Evolutionary conservation across 2,113 vertebrate species (phyloP).

Genomic region (Shinisaurus crocodilurus): DNA sequence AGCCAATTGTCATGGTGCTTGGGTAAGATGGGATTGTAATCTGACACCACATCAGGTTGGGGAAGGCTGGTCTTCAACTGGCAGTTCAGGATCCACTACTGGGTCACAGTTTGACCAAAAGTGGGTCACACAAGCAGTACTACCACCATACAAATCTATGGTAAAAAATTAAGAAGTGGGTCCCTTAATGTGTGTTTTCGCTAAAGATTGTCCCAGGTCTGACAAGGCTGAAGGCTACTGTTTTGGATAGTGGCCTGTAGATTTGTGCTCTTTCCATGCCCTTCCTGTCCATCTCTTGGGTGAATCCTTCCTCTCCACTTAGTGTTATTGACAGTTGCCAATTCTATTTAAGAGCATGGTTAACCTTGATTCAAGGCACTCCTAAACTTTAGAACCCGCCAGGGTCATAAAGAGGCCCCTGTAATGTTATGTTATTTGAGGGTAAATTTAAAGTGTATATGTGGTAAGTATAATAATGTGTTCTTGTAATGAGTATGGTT

Average conservation of each 20-base stretch:
- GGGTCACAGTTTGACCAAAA: background rate
- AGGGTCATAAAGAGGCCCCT: too few species aligned
- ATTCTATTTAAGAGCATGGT: background rate
- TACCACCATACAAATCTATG: background rate
- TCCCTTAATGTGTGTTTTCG: too few species aligned
- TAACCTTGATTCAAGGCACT: background rate
- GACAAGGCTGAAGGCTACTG: background rate
- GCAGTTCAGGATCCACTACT: background rate
- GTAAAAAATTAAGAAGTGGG: too few species aligned
- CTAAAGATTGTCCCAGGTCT: too few species aligned
- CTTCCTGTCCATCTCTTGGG: background rate
- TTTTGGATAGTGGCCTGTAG: background rate
- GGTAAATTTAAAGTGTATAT: too few species aligned
- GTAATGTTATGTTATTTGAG: too few species aligned
- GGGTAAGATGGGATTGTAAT: too few species aligned
- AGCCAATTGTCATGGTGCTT: too few species aligned
- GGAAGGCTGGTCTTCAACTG: background rate
- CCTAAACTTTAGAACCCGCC: background rate
- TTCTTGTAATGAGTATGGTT: too few species aligned
- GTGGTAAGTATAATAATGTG: too few species aligned
- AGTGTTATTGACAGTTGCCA: background rate
- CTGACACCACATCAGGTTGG: too few species aligned
- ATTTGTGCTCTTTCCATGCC: background rate
- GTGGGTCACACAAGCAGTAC: background rate
- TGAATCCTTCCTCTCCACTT: background rate